Evolutionary conservation across 2,888 invertebrate genomes (phyloP), one percentile per base, ranked within the genome.

Genomic region (Caenorhabditis parvicauda): DNA sequence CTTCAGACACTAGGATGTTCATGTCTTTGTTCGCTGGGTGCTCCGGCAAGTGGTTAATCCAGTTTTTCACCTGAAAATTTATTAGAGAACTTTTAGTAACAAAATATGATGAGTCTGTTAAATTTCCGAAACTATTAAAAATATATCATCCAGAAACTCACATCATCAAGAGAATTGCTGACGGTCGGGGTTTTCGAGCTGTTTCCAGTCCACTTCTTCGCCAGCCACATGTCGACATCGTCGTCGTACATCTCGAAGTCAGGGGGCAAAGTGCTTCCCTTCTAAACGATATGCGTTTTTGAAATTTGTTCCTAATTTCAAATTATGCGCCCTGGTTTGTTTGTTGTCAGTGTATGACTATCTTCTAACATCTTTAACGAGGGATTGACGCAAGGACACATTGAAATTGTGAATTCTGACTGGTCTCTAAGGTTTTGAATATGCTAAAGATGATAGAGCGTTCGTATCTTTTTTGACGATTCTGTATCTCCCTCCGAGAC

Each of bases 201-300:
- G n/a, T 27, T n/a, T 3, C 7, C 25, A 5, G 45, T 47, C 52
- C 55, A 55, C 24, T 59, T 59, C 44, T 21, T 54, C 19, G 55
- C 25, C 19, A 59, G 49, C 59, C 59, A 59, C 51, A 55, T 55
- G 44, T 44, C 52, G n/a, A n/a, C n/a, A 38, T 59, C 59, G 43
- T 59, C 59, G 19, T 59, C 59, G 52, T 59, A 59, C 7, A 29
- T 17, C 27, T 59, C 59, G 42, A 54, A 53, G 35, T 54, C 50
- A 22, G 43, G 46, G 4, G 56, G 55, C 19, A 61, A 42, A 45
- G 52, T 56, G 22, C 48, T 29, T 44, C 60, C 55, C 27, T 52
- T 56, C 24, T 48, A 19, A 41, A 12, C 42, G 42, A 12, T 9
- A 19, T 4, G 3, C 3, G n/a, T 37, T 37, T 7, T 19, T 37